These are phyloP conservation scores for Dicyrtomina minuta DNA, from an alignment of 2,888 invertebrate genomes.

Conservation along the genomic window DNA sequence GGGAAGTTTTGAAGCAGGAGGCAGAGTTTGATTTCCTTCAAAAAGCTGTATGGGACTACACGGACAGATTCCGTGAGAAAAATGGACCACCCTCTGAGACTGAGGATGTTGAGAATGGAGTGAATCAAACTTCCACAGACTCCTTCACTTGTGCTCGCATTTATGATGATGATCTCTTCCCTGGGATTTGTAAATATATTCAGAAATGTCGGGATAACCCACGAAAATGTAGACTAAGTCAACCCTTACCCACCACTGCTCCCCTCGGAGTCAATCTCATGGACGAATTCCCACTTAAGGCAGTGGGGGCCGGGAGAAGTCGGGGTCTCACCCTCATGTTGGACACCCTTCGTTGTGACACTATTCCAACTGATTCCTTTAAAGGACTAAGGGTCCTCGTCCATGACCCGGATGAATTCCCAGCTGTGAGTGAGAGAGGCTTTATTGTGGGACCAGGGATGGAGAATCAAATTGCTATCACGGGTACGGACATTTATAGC, in stretches of 20 bases:
- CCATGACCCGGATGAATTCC: slow-evolving; percentile 52
- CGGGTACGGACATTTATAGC: slow-evolving; percentile 49
- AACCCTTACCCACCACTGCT: slow-evolving; percentile 26
- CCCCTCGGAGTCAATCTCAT: slow-evolving; percentile 9
- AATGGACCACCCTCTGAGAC: slow-evolving; percentile 30
- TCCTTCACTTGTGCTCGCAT: slow-evolving; percentile 44
- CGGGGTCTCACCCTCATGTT: slow-evolving; percentile 51
- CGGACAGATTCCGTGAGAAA: slow-evolving; percentile 39
- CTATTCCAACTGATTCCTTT: slow-evolving; percentile 40
- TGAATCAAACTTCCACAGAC: slow-evolving; percentile 36
- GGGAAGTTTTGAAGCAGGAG: slow-evolving; percentile 48
- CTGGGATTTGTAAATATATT: slow-evolving; percentile 45
- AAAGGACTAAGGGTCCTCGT: slow-evolving; percentile 44
- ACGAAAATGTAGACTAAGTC: slow-evolving; percentile 32
- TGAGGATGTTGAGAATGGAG: slow-evolving; percentile 27
- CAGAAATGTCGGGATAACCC: slow-evolving; percentile 45
- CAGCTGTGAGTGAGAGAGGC: slow-evolving; percentile 50
- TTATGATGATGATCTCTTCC: slow-evolving; percentile 48
- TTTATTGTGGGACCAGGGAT: slow-evolving; percentile 50
- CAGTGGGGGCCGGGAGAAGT: slow-evolving; percentile 50
- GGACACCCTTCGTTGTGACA: slow-evolving; percentile 46
- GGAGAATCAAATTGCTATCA: slow-evolving; percentile 50
- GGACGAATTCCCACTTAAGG: slow-evolving; percentile 42
- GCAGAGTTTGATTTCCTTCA: slow-evolving; percentile 50
- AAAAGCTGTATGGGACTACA: slow-evolving; percentile 51